These are phyloP conservation scores for Doryteuthis pealeii DNA, from an alignment of 1,140 invertebrate genomes.

Conservation along the genomic window DNA sequence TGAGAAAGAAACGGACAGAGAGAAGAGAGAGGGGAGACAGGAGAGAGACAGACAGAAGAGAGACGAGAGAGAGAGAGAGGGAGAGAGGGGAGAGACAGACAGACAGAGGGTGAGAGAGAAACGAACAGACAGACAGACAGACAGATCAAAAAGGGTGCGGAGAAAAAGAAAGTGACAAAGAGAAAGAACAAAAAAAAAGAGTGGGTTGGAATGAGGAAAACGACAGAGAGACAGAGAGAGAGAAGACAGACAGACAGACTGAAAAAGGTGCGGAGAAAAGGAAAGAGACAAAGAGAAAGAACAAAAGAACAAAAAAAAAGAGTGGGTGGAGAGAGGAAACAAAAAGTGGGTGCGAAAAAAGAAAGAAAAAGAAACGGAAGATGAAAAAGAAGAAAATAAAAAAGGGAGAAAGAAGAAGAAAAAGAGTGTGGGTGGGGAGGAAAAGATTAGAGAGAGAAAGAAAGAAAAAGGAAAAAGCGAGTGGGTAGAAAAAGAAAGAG, in stretches of 20 bases:
- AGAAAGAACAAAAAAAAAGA: too few relatives aligned
- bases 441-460: not conserved
- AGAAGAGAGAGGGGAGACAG: not conserved
- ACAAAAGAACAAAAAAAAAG: not conserved
- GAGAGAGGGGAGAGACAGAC: conserved; percentile 1
- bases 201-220: not conserved
- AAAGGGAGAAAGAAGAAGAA: not conserved
- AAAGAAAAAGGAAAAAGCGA: too few relatives aligned
- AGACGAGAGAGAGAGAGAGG: conserved; percentile 2
- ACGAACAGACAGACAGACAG: conserved; percentile 7
- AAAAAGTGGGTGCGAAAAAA: not conserved
- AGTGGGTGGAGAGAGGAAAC: not conserved
- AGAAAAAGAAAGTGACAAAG: not conserved
- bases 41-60: not conserved
- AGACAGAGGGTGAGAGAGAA: too few relatives aligned
- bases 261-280: not conserved
- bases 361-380: not conserved
- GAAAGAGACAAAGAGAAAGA: not conserved
- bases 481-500: too few relatives aligned
- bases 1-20: conserved; percentile 5
- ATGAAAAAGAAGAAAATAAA: not conserved
- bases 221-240: not conserved
- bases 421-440: not conserved
- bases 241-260: not conserved
- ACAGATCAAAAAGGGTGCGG: conserved; percentile 10